Evolutionary conservation across 2,113 vertebrate genomes (phyloP), one percentile per base, ranked within the genome.

Genomic region (Progne subis): DNA sequence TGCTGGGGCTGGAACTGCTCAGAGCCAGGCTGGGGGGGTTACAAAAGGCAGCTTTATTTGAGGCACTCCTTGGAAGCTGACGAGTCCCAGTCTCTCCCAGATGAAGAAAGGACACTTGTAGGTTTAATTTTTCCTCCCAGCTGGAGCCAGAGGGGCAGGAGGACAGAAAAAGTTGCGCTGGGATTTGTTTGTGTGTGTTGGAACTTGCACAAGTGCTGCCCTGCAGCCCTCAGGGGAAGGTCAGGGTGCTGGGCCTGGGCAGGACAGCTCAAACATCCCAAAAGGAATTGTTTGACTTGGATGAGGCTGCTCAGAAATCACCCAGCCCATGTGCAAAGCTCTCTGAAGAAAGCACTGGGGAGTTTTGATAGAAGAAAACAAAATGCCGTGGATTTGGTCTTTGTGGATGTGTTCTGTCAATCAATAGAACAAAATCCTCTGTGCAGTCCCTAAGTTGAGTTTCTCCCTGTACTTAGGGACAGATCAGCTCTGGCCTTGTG

Each of bases 41-140:
- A 34, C 67, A 39, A 91, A 91, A 71, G 41, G 55, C 53, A 86
- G 85, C 61, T 82, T 90, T 68, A 70, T 93, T 92, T 89, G 20
- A 89, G 52, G 83, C 32, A 11, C 49, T 85, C 8, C 34, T 79
- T 37, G 64, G 91, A 56, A 92, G 56, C 72, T 84, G 77, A 63
- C 69, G 52, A 57, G 32, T 79, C 70, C 49, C 70, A 29, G 64
- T 74, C 64, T 88, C 34, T 77, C 14, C 82, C 59, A 23, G 49
- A 39, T 72, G 44, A 56, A 82, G 84, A 85, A 59, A 81, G 41
- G 68, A 41, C 76, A 17, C 47, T 84, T 84, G 43, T 28, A 80
- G 64, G 82, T 81, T 95, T 92, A 69, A 70, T 82, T 96, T 91
- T 65, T 41, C 83, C 82, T 93, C n/a, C 53, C 61, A 90, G 81